Conservation (phyloP, 2,888 invertebrate species). For the Anticlea derivata region DNA sequence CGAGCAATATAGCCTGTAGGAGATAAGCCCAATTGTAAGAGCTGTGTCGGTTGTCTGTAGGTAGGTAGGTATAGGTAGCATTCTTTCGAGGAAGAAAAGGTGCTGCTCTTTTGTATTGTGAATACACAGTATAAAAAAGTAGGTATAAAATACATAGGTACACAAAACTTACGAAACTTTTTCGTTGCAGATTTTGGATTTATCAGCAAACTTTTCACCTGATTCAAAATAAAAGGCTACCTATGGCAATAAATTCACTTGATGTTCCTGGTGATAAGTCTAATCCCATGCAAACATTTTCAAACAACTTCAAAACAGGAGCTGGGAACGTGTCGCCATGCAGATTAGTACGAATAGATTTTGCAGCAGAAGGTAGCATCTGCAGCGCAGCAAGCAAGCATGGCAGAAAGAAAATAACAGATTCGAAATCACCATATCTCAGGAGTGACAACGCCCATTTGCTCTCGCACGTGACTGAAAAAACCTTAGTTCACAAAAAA, state of each 20-base stretch:
- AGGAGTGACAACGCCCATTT: slow-evolving; percentile 52
- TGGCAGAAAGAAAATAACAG: slow-evolving; percentile 44
- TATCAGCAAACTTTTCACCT: background rate
- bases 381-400: slow-evolving; percentile 40
- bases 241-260: slow-evolving; percentile 59
- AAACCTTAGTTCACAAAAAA: slow-evolving; percentile 54
- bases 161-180: too few species aligned
- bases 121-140: too few species aligned
- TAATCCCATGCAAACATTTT: slow-evolving; percentile 35
- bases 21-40: too few species aligned
- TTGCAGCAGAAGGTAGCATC: slow-evolving; percentile 41
- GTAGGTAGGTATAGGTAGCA: too few species aligned
- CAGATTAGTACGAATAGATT: slow-evolving; percentile 43
- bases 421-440: slow-evolving; percentile 56
- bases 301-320: slow-evolving; percentile 38
- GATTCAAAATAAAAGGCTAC: slow-evolving; percentile 15
- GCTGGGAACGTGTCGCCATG: slow-evolving; percentile 34
- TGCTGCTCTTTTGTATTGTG: too few species aligned
- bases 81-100: too few species aligned
- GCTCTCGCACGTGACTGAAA: slow-evolving; percentile 57
- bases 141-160: too few species aligned
- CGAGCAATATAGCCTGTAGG: too few species aligned
- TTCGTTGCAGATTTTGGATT: slow-evolving; percentile 8
- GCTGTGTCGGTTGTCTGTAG: too few species aligned
- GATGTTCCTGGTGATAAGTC: slow-evolving; percentile 42